Conservation (phyloP, 1,140 invertebrate genomes). For the Magallana angulata region DNA sequence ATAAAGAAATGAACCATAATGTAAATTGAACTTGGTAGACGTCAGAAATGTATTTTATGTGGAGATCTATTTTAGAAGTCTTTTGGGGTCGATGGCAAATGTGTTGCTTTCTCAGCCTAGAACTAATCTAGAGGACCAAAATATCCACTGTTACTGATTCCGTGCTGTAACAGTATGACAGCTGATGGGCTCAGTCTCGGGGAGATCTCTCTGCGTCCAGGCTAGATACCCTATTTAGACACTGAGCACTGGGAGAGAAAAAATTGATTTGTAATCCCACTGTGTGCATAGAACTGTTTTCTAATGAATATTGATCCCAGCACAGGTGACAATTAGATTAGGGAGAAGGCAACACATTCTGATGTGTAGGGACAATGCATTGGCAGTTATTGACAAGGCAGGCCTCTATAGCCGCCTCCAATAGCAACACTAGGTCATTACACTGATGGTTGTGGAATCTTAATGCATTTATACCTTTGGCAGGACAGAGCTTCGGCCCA, state of each 20-base stretch:
- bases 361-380: not conserved
- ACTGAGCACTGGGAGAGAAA: too few species aligned
- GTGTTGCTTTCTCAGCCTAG: too few species aligned
- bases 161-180: not conserved
- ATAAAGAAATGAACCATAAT: too few species aligned
- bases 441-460: not conserved
- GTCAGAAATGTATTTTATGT: too few species aligned
- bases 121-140: too few species aligned
- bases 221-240: not conserved
- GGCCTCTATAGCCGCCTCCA: too few species aligned
- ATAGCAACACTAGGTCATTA: not conserved
- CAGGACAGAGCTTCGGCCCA: not conserved
- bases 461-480: slow-evolving; percentile 5
- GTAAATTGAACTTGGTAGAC: too few species aligned
- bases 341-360: not conserved
- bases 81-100: too few species aligned
- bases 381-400: not conserved
- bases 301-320: not conserved
- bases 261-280: not conserved
- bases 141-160: too few species aligned
- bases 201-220: not conserved
- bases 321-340: slow-evolving; percentile 12
- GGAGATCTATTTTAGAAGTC: too few species aligned
- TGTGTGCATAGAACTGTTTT: not conserved
- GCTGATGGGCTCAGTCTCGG: not conserved